Conservation (phyloP, 2,113 vertebrate genomes). For the Verasper variegatus region DNA sequence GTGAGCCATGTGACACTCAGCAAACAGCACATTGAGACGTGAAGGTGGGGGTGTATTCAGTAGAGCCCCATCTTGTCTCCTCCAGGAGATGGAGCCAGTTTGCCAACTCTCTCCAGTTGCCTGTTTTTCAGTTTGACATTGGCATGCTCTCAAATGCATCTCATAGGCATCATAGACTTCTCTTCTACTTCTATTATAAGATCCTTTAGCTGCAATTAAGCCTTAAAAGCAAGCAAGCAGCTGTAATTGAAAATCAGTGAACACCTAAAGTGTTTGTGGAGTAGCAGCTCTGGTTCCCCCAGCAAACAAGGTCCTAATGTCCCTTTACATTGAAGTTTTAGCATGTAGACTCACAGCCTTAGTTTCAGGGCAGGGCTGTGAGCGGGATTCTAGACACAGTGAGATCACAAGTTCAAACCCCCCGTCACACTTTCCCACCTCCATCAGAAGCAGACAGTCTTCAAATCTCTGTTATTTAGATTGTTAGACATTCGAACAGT, state of each 20-base stretch:
- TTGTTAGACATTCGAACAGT: too few species aligned
- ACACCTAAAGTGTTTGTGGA: constrained; percentile 15
- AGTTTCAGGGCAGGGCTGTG: not conserved
- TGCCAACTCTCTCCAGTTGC: constrained; percentile 24
- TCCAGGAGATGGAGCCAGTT: constrained; percentile 63
- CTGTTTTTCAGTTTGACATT: constrained; percentile 43
- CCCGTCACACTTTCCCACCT: not conserved
- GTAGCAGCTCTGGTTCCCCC: not conserved
- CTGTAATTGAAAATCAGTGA: constrained; percentile 31
- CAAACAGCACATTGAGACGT: constrained; percentile 1
- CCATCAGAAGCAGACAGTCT: too few species aligned
- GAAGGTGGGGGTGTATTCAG: constrained; percentile 7
- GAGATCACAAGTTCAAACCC: not conserved
- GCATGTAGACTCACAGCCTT: not conserved
- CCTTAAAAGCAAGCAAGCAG: constrained; percentile 4
- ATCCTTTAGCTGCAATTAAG: constrained; percentile 38
- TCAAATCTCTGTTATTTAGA: not conserved
- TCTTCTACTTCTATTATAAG: constrained; percentile 28
- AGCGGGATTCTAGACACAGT: not conserved
- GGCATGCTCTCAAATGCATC: constrained; percentile 39
- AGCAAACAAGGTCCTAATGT: not conserved
- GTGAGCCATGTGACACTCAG: not conserved
- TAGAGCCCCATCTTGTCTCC: constrained; percentile 26
- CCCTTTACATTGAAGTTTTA: not conserved
- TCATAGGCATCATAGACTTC: constrained; percentile 27